Evolutionary conservation across 2,797 vertebrate genomes (phyloP).

Genomic region (Buceros bicornis): DNA sequence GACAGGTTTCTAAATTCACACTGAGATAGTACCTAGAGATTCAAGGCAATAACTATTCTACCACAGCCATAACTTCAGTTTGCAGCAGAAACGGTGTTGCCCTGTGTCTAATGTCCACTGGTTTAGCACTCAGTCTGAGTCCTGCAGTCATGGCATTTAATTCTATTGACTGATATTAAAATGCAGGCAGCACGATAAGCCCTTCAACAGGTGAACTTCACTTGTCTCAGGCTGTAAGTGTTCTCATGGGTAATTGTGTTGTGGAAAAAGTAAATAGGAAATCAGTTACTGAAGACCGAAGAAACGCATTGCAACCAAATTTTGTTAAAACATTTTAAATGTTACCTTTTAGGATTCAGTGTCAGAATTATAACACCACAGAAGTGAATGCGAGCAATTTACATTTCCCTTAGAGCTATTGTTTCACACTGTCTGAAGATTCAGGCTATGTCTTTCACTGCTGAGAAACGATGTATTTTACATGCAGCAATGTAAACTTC

Average conservation of each 20-base stretch:
- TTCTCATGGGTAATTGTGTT: not conserved
- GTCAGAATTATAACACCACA: constrained; percentile 60
- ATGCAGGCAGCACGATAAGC: not conserved
- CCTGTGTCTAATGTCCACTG: not conserved
- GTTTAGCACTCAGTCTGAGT: not conserved
- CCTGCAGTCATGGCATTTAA: not conserved
- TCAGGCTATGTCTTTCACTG: constrained; percentile 55
- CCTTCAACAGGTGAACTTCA: not conserved
- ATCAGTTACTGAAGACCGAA: not conserved
- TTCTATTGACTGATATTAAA: not conserved
- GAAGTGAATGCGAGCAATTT: constrained; percentile 54
- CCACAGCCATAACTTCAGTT: not conserved
- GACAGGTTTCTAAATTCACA: not conserved
- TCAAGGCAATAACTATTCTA: not conserved
- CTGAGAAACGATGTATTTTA: constrained; percentile 56
- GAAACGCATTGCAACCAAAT: not conserved
- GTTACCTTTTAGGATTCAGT: constrained; percentile 61
- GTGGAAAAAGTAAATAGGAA: not conserved
- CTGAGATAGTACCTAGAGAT: not conserved
- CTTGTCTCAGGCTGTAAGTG: not conserved
- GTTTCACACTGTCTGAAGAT: constrained; percentile 68
- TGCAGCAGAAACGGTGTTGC: not conserved
- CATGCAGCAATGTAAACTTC: constrained; percentile 60
- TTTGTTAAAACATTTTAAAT: constrained; percentile 34
- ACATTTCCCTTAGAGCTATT: constrained; percentile 75